Evolutionary conservation across 2,797 vertebrate species (phyloP).

Genomic region (Coregonus suidteri): DNA sequence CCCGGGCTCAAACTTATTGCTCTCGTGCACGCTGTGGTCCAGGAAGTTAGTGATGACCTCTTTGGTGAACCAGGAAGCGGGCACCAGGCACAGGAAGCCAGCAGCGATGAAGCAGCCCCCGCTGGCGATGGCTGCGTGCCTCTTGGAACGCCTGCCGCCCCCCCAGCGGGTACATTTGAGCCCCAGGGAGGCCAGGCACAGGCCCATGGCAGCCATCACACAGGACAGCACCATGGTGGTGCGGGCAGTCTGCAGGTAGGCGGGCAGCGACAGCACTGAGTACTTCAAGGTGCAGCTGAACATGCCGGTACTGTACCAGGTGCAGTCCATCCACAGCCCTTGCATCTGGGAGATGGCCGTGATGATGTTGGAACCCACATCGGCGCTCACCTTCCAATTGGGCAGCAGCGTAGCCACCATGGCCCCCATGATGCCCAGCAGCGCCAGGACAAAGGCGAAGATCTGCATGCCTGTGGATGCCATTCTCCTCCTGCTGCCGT

Average conservation of each 20-base stretch:
- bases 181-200: slow-evolving; percentile 83
- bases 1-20: slow-evolving; percentile 87
- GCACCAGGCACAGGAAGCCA: slow-evolving; percentile 80
- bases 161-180: slow-evolving; percentile 91
- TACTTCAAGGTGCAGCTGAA: slow-evolving; percentile 90
- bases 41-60: slow-evolving; percentile 85
- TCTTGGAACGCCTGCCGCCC: slow-evolving; percentile 81
- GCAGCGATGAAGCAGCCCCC: slow-evolving; percentile 85
- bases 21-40: slow-evolving; percentile 82
- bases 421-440: slow-evolving; percentile 82
- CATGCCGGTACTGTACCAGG: slow-evolving; percentile 90
- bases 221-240: slow-evolving; percentile 90
- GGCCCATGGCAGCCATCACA: slow-evolving; percentile 80
- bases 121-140: slow-evolving; percentile 80
- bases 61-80: slow-evolving; percentile 88
- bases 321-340: slow-evolving; percentile 97
- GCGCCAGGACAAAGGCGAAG: slow-evolving; percentile 86
- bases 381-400: slow-evolving; percentile 89
- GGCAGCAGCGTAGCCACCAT: slow-evolving; percentile 87
- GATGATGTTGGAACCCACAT: slow-evolving; percentile 82
- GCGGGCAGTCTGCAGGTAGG: slow-evolving; percentile 83
- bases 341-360: slow-evolving; percentile 86
- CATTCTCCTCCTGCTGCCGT: slow-evolving; percentile 76
- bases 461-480: slow-evolving; percentile 89
- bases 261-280: slow-evolving; percentile 83